These are phyloP conservation scores for Ectropis grisescens DNA, from an alignment of 1,140 invertebrate species.

Conservation along the genomic window DNA sequence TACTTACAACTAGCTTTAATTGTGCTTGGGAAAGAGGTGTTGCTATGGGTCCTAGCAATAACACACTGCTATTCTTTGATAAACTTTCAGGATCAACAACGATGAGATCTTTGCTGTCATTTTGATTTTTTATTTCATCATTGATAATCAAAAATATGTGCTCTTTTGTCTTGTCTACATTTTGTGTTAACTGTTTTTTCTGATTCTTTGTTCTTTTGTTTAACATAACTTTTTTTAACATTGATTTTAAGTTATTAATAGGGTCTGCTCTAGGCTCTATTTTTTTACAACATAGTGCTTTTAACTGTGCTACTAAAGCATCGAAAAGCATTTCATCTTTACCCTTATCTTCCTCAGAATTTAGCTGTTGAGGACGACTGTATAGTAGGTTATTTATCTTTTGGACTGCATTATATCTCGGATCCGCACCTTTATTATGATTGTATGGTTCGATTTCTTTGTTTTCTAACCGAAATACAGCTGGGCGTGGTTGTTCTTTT, in stretches of 20 bases:
- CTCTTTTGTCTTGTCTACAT: constrained; percentile 15
- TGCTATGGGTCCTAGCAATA: constrained; percentile 47
- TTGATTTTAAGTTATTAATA: no score
- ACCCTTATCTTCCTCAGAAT: constrained; percentile 22
- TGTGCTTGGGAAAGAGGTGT: constrained; percentile 37
- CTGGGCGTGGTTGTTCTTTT: constrained; percentile 13
- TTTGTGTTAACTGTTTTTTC: no score
- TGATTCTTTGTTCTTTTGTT: no score
- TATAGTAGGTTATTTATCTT: constrained; percentile 39
- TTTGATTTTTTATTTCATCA: constrained; percentile 48
- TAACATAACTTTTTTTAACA: no score
- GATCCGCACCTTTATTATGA: constrained; percentile 20
- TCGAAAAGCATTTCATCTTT: constrained; percentile 52
- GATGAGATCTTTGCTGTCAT: constrained; percentile 37
- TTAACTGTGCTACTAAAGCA: constrained; percentile 43
- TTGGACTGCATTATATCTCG: constrained; percentile 32
- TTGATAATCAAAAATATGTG: constrained; percentile 54
- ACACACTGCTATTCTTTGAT: constrained; percentile 44
- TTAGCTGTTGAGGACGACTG: constrained; percentile 13
- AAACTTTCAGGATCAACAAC: constrained; percentile 48
- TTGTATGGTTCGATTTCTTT: constrained; percentile 27
- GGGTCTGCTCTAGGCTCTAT: no score
- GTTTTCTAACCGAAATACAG: constrained; percentile 40
- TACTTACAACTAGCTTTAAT: constrained; percentile 45
- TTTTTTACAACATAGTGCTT: constrained; percentile 47